phyloP scores from a whole-genome alignment of 2,113 vertebrate genomes.

The Psittacara wagleri region DNA sequence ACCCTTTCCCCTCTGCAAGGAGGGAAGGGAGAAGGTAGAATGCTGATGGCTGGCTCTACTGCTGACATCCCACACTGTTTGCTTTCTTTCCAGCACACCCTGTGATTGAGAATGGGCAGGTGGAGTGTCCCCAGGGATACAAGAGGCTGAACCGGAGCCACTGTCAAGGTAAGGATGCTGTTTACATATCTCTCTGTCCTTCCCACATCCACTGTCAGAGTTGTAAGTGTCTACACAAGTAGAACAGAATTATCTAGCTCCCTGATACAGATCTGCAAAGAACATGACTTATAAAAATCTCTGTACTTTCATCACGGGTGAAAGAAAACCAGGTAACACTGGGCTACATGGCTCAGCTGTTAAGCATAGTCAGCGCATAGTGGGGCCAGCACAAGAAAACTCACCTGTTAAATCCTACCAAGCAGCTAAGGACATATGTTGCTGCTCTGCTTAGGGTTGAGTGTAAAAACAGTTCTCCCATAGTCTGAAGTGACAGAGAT shows the following conservation, averaged over 20 bases:
- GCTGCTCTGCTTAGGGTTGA: background rate
- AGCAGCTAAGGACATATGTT: background rate
- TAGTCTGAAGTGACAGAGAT: background rate
- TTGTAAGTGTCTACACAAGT: background rate
- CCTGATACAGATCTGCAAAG: background rate
- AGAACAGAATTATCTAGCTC: background rate
- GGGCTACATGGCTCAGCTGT: background rate
- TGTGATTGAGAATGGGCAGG: conserved; percentile 86
- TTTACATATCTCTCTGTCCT: background rate
- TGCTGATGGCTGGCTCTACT: background rate
- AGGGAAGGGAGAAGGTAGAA: background rate
- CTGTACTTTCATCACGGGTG: background rate
- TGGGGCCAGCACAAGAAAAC: background rate
- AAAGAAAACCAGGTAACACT: background rate
- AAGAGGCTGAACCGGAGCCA: conserved; percentile 88
- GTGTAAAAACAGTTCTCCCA: background rate
- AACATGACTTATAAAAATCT: background rate
- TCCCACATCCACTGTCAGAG: background rate
- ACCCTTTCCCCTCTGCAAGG: background rate
- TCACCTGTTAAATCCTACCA: background rate
- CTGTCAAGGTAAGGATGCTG: conserved; percentile 87
- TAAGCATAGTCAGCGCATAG: background rate
- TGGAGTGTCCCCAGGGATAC: conserved; percentile 91
- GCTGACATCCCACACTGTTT: background rate
- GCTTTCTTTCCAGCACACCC: conserved; percentile 76